Base-by-base conservation (phyloP, 2,888 invertebrate genomes). In the Drosophila antonietae region DNA sequence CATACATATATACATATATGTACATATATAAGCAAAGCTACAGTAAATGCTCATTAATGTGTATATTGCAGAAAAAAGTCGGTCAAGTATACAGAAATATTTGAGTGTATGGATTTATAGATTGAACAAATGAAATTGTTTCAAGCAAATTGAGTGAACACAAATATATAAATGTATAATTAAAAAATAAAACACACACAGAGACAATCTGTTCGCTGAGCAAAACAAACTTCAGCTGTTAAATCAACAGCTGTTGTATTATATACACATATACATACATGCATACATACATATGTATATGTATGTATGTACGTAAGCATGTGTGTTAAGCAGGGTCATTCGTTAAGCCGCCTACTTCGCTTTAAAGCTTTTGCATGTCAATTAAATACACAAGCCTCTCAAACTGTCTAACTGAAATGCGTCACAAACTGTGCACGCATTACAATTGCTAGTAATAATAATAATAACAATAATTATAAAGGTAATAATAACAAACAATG, bases 141-240 rank as follows among this genome's bases (percentile, higher is more conserved):
- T 74, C 53, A 73, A 73, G 71, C 68, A 83, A 85, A 80, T 75
- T 78, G 81, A 86, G 83, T 81, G 77, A 80, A 90, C 80, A 78
- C 73, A 80, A 80, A 77, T 70, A 61, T 60, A 81, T 78, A 62
- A 80, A 51, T 75, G 55, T 72, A 85, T 81, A 80, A 85, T 83
- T 85, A 80, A 78, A 68, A 82, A 70, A 23, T 15, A 37, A 37
- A n/a, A 18, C 23, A 35, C 14, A 51, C 52, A 52, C n/a, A 33
- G 2, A 35, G 58, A 58, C 69, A 75, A 63, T 44, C 55, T 56
- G 62, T 56, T 60, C 53, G 55, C n/a, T 56, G 49, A 77, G 62
- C 47, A 56, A 73, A 75, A 64, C 77, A 75, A 75, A 78, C 75
- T 66, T 76, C 62, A 73, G 60, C 66, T 67, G 76, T 59, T 68